A percentile compares a stretch with the other conserved stretches of the same genome.
Evolutionary conservation across 2,888 invertebrate species (phyloP).

Genomic region (Caenorhabditis uteleia): DNA sequence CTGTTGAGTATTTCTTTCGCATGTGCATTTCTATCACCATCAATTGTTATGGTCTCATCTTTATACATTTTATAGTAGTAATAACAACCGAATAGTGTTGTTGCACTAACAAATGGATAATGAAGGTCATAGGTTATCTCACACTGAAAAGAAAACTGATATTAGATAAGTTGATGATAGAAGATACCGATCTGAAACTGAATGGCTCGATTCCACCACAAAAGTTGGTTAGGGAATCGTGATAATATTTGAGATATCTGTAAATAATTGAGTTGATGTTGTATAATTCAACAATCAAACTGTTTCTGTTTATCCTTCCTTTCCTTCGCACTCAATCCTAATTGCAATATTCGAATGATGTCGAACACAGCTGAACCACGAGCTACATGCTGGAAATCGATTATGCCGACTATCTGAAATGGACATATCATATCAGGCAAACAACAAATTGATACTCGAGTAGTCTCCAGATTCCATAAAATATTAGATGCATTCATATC

Average conservation of each 20-base stretch:
- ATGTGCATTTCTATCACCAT: constrained; percentile 4
- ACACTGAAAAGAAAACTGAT: constrained; percentile 13
- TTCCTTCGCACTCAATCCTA: constrained; percentile 13
- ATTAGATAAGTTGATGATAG: neutral
- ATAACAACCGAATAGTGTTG: constrained; percentile 20
- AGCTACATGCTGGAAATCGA: constrained; percentile 27
- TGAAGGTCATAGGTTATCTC: constrained; percentile 12
- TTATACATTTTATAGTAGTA: constrained; percentile 39
- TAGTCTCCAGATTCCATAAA: constrained; percentile 21
- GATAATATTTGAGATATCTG: constrained; percentile 26
- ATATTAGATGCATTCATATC: constrained; percentile 31
- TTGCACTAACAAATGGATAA: constrained; percentile 27
- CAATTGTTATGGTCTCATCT: constrained; percentile 6
- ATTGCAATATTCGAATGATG: constrained; percentile 17
- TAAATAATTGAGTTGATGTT: neutral
- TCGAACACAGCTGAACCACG: constrained; percentile 24
- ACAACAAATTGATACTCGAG: neutral
- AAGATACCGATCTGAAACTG: constrained; percentile 4
- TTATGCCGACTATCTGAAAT: constrained; percentile 18
- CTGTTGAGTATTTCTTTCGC: constrained; percentile 22
- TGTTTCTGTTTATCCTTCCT: constrained; percentile 9
- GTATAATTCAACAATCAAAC: constrained; percentile 2
- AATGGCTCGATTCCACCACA: constrained; percentile 4
- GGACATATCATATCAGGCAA: neutral
- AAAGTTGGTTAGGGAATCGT: constrained; percentile 6